Base-by-base conservation (phyloP, 1,140 invertebrate species). In the Panagrolaimus sp. region DNA sequence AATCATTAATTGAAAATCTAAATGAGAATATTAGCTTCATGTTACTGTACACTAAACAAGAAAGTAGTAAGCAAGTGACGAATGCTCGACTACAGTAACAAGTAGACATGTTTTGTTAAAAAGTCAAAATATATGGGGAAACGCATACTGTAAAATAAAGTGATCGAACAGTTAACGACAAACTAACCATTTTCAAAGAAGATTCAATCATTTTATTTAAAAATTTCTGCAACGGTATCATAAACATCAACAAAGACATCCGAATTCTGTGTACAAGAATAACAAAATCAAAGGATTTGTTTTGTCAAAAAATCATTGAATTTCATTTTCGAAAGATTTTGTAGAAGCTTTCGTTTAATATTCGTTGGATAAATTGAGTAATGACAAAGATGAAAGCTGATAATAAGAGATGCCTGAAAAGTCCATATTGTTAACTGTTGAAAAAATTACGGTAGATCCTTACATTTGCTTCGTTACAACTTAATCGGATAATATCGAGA, bases 381-480 rank as follows among this genome's bases (percentile, higher is more conserved):
- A 21, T 52, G 48, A 24, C 48, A 52, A n/a, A 52, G 17, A 24
- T 52, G 48, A 24, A 52, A 52, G 48, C 26, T 52, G 48, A 52
- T 24, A 15, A 52, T 15, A 7, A 52, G 48, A 7, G 48, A 8
- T 24, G 17, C 48, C 48, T 52, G 26, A 52, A 52, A n/a, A 52
- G n/a, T n/a, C 48, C 17, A 52, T 21, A 9, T 52, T 14, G 7
- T 7, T 52, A 21, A 4, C 26, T 24, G 26, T 52, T 15, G 26
- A 9, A 7, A 52, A 14, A 9, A 21, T 1, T 9, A 24, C 7
- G 9, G 1, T 52, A 52, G 26, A n/a, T 21, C 17, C 48, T 52
- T 52, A 52, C 48, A 52, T 52, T 52, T 14, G 48, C 8, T 52
- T n/a, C 7, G 48, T 52, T 52, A 52, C 48, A n/a, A n/a, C n/a